Conservation (phyloP, 2,113 vertebrate species). For the Zingel zingel region DNA sequence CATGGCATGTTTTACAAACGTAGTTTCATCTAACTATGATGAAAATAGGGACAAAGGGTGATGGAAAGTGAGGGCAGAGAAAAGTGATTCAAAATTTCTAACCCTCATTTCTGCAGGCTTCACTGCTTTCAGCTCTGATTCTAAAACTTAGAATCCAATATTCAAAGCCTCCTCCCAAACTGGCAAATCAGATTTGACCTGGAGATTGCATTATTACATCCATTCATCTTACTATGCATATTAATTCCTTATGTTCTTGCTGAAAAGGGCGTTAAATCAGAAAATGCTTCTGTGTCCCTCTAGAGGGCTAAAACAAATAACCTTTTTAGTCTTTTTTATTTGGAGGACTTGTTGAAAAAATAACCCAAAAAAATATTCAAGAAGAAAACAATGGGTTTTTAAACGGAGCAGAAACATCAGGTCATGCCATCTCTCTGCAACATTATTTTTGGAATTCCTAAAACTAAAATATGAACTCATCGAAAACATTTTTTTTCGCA, state of each 20-base stretch:
- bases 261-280: too few species aligned
- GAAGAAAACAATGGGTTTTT: not conserved
- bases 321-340: not conserved
- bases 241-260: not conserved
- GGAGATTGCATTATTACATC: not conserved
- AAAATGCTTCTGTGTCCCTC: not conserved
- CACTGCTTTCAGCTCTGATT: not conserved
- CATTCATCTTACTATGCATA: not conserved
- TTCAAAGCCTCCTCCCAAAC: not conserved
- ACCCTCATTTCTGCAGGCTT: not conserved
- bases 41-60: not conserved
- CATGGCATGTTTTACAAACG: not conserved
- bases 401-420: not conserved
- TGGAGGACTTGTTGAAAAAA: not conserved
- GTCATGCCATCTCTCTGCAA: not conserved
- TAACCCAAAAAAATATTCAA: not conserved
- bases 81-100: not conserved
- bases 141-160: not conserved
- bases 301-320: not conserved
- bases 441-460: not conserved
- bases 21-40: not conserved
- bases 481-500: not conserved
- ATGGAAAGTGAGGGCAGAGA: not conserved
- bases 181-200: not conserved
- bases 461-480: not conserved